Evolutionary conservation across 2,113 vertebrate species (phyloP).

Genomic region (Felis catus): DNA sequence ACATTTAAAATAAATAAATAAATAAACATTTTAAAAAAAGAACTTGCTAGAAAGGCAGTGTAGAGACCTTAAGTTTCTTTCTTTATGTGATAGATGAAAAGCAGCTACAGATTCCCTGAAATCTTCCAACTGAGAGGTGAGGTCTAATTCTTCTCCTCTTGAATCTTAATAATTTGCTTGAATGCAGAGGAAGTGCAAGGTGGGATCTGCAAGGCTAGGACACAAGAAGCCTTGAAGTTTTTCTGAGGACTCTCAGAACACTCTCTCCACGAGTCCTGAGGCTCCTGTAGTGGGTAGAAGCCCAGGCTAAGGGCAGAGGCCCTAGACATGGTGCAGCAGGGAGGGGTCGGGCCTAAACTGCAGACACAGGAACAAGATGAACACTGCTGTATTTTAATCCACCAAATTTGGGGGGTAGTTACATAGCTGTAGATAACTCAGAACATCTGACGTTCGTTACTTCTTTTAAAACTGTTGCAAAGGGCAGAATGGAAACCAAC

Average conservation of each 20-base stretch:
- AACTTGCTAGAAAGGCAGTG: not conserved
- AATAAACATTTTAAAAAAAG: no score
- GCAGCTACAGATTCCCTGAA: not conserved
- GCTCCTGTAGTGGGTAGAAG: not conserved
- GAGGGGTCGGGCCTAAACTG: not conserved
- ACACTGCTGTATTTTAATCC: not conserved
- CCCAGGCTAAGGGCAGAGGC: not conserved
- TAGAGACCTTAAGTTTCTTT: not conserved
- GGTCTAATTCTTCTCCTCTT: not conserved
- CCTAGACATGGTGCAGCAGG: not conserved
- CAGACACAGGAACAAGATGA: not conserved
- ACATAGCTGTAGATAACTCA: not conserved
- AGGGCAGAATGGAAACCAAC: not conserved
- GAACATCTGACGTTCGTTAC: not conserved
- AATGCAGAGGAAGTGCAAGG: not conserved
- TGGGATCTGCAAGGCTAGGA: not conserved
- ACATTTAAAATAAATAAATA: no score
- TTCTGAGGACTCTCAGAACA: not conserved
- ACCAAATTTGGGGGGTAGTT: not conserved
- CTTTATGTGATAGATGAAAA: not conserved
- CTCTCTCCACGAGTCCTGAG: not conserved
- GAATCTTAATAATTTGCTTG: not conserved
- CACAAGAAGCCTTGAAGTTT: not conserved
- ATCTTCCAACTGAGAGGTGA: not conserved
- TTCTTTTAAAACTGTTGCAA: not conserved